Conservation (phyloP, 1,140 invertebrate species). For the Procambarus clarkii region DNA sequence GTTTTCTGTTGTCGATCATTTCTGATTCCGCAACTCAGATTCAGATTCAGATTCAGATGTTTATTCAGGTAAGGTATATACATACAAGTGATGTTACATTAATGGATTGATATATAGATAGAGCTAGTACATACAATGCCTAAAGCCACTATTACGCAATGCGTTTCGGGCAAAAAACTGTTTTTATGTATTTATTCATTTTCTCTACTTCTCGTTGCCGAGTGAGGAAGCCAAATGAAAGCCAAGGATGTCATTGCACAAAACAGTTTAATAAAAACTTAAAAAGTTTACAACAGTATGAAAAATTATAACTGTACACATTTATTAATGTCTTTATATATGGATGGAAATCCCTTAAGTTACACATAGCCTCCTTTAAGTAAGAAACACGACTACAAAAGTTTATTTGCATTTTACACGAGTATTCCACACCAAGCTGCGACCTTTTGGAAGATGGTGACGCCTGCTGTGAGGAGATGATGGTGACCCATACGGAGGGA, state of each 20-base stretch:
- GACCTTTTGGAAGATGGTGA: background rate
- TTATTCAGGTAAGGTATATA: too few species aligned
- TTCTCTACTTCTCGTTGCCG: too few species aligned
- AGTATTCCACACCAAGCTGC: constrained; percentile 8
- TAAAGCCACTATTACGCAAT: too few species aligned
- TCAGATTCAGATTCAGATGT: too few species aligned
- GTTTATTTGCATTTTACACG: constrained; percentile 56
- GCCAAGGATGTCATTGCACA: constrained; percentile 43
- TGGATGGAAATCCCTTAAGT: constrained; percentile 50
- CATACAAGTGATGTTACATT: too few species aligned
- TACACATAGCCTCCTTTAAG: constrained; percentile 37
- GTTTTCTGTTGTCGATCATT: too few species aligned
- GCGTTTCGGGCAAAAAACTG: too few species aligned
- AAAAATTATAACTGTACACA: constrained; percentile 55
- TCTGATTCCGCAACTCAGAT: too few species aligned
- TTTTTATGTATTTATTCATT: too few species aligned
- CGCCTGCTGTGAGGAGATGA: background rate
- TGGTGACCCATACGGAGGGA: background rate
- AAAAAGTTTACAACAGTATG: constrained; percentile 59
- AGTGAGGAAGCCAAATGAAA: background rate
- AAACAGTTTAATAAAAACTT: constrained; percentile 62
- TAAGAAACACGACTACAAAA: constrained; percentile 52
- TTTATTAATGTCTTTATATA: constrained; percentile 60
- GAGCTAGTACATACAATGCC: too few species aligned
- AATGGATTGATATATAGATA: too few species aligned